Base-by-base conservation (phyloP, 2,888 invertebrate genomes). In the Luffia ferchaultella region DNA sequence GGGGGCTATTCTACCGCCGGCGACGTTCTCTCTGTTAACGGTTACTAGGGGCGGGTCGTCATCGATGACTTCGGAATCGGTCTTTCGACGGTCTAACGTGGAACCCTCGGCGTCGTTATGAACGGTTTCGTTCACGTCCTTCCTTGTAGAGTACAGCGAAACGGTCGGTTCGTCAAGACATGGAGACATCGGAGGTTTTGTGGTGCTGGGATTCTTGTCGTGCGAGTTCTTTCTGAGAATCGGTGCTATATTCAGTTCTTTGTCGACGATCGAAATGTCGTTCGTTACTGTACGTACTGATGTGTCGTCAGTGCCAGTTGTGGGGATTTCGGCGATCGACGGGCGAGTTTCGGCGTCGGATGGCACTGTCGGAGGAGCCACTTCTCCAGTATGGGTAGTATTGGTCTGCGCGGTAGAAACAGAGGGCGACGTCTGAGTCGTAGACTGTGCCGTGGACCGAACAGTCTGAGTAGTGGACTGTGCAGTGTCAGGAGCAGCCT, bases 391-490 rank as follows among this genome's bases (percentile, higher is more conserved):
- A 47, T 80, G 79, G 1, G 74, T 75, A 7, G 80, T 78, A 52
- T 80, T 78, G 1, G 79, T 80, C 57, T 82, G 77, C 2, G 62
- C 78, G 2, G 80, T 78, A n/a, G 80, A 78, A 7, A 79, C 78
- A 15, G 80, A 80, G 0, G 77, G 78, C 1, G 76, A 68, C 0
- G 83, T 79, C 40, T 63, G 63, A 16, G 65, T 62, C 2, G 85
- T 79, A 15, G 86, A 87, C 58, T 85, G 85, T 2, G 71, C 74
- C 1, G 82, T 80, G 52, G 73, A 78, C 48, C 78, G 82, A 2
- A 78, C 70, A 2, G 86, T 86, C 58, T 85, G 85, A 1, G 86
- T 85, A 12, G 83, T 79, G 2, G 82, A 80, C 54, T 82, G 71
- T 44, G 75, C 62, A 47, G 83, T 74, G 53, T 80, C 69, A 16